Conservation (phyloP, 2,888 invertebrate species). For the Rhogogaster chlorosoma region DNA sequence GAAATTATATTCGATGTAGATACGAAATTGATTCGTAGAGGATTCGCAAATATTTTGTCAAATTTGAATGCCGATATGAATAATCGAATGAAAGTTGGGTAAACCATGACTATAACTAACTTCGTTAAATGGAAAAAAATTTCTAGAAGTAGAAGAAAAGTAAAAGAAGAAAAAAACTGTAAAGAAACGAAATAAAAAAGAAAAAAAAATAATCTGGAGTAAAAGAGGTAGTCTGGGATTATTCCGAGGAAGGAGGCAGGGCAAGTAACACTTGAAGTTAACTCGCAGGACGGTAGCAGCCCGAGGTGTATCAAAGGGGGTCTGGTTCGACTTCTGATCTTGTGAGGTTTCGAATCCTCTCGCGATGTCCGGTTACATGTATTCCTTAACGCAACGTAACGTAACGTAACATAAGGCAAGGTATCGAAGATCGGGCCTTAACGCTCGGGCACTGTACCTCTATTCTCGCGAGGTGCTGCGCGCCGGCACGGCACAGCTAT, state of each 20-base stretch:
- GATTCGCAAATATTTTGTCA: background rate
- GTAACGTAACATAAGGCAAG: background rate
- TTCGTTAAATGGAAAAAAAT: too few relatives aligned
- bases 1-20: background rate
- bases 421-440: background rate
- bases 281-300: conserved; percentile 2
- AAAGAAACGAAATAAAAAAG: background rate
- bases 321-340: conserved; percentile 7
- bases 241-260: background rate
- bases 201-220: too few relatives aligned
- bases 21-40: background rate
- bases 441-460: background rate
- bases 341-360: conserved; percentile 62
- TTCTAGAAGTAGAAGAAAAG: background rate
- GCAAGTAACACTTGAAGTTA: background rate
- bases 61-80: background rate
- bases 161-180: too few relatives aligned
- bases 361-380: conserved; percentile 62
- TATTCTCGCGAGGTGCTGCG: background rate
- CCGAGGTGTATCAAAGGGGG: conserved; percentile 1
- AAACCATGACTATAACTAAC: too few relatives aligned
- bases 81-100: too few relatives aligned
- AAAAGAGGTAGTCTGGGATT: background rate
- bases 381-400: background rate
- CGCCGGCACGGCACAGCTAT: background rate